Conservation (phyloP, 2,888 invertebrate species). For the Tinea trinotella region DNA sequence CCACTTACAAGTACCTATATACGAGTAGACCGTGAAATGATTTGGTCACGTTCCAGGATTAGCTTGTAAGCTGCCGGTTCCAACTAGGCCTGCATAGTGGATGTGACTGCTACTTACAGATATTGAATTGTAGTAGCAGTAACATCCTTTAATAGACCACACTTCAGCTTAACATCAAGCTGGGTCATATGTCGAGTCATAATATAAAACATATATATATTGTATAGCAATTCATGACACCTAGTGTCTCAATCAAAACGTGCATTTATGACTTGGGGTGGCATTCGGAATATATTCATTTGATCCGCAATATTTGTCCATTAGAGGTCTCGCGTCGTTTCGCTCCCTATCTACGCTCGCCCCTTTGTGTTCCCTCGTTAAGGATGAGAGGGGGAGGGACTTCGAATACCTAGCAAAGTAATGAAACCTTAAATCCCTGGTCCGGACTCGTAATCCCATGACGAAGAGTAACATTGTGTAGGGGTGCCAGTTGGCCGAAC, state of each 20-base stretch:
- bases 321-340: conserved; percentile 68
- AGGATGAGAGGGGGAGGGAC: conserved; percentile 4
- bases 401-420: conserved; percentile 38
- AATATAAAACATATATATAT: no score
- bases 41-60: no score
- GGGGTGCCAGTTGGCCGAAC: conserved; percentile 65
- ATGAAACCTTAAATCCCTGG: conserved; percentile 73
- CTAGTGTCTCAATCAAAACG: conserved; percentile 61
- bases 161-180: background rate
- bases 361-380: background rate
- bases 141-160: background rate
- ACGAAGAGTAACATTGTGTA: conserved; percentile 50
- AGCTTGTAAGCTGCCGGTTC: no score
- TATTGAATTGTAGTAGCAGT: background rate
- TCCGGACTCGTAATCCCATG: conserved; percentile 68
- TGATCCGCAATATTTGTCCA: conserved; percentile 71
- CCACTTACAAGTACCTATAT: no score
- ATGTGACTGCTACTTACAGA: no score
- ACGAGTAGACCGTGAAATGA: no score
- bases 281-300: conserved; percentile 63
- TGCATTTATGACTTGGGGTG: conserved; percentile 40
- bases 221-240: conserved; percentile 44
- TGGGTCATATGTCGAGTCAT: conserved; percentile 20
- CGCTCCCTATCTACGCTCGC: conserved; percentile 41
- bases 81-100: no score